Evolutionary conservation across 2,888 invertebrate genomes (phyloP).

Genomic region (Microplitis manilae): DNA sequence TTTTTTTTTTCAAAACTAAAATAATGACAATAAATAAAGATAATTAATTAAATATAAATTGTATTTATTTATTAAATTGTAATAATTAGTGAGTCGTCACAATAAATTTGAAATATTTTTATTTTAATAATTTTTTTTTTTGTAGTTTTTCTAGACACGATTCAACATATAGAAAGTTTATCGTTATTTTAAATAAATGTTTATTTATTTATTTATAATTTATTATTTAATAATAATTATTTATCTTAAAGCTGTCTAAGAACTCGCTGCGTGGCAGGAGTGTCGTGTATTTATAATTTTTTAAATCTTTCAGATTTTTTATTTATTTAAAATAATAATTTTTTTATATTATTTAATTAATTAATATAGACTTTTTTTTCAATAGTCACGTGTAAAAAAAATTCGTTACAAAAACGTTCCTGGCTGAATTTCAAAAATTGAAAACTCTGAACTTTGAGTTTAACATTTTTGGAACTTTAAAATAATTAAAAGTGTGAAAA

Average conservation of each 20-base stretch:
- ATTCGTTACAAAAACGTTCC: too few relatives aligned
- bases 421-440: too few relatives aligned
- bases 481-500: too few relatives aligned
- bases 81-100: slow-evolving; percentile 11
- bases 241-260: slow-evolving; percentile 70
- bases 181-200: slow-evolving; percentile 64
- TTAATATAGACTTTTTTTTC: slow-evolving; percentile 4
- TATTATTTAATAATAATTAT: slow-evolving; percentile 64
- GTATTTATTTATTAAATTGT: slow-evolving; percentile 13
- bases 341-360: slow-evolving; percentile 41
- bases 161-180: slow-evolving; percentile 71
- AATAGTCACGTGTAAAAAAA: too few relatives aligned
- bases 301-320: slow-evolving; percentile 48
- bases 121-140: slow-evolving; percentile 35
- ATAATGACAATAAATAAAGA: slow-evolving; percentile 10
- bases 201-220: slow-evolving; percentile 63
- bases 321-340: slow-evolving; percentile 39
- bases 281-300: slow-evolving; percentile 57
- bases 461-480: too few relatives aligned
- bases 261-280: slow-evolving; percentile 70
- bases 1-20: slow-evolving; percentile 29
- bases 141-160: slow-evolving; percentile 64
- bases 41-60: slow-evolving; percentile 37
- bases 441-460: too few relatives aligned
- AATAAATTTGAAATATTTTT: slow-evolving; percentile 28